Evolutionary conservation across 2,888 invertebrate genomes (phyloP).

Genomic region (Anticlea derivata): DNA sequence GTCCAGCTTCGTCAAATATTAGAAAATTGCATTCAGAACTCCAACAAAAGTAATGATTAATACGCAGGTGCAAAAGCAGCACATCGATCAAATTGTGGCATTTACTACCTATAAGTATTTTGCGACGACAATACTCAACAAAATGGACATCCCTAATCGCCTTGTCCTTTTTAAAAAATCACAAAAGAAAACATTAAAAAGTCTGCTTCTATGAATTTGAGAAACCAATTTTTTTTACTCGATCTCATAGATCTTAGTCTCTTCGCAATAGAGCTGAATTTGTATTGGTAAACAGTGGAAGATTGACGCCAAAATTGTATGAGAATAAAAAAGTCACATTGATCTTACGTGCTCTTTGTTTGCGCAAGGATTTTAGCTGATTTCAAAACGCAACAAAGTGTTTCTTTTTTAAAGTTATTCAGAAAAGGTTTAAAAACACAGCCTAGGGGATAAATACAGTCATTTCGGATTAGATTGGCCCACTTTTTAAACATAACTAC

Average conservation of each 20-base stretch:
- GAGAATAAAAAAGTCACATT: slow-evolving; percentile 59
- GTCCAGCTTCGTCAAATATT: too few species aligned
- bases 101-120: slow-evolving; percentile 57
- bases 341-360: slow-evolving; percentile 63
- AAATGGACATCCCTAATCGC: slow-evolving; percentile 79
- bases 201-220: slow-evolving; percentile 44
- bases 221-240: slow-evolving; percentile 9
- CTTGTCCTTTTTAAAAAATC: slow-evolving; percentile 66
- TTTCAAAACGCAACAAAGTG: slow-evolving; percentile 1
- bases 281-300: not conserved
- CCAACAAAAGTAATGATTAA: slow-evolving; percentile 7
- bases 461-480: too few species aligned
- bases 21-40: not conserved
- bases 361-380: slow-evolving; percentile 41
- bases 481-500: too few species aligned
- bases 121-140: slow-evolving; percentile 63
- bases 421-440: slow-evolving; percentile 1
- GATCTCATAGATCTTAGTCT: slow-evolving; percentile 5
- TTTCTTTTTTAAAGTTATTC: not conserved
- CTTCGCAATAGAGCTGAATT: slow-evolving; percentile 43
- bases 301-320: slow-evolving; percentile 4
- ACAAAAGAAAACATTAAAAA: slow-evolving; percentile 68
- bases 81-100: slow-evolving; percentile 75
- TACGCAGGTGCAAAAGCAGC: slow-evolving; percentile 61
- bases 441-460: too few species aligned